phyloP scores from a whole-genome alignment of 2,888 invertebrate species.

The Cerastis rubricosa region DNA sequence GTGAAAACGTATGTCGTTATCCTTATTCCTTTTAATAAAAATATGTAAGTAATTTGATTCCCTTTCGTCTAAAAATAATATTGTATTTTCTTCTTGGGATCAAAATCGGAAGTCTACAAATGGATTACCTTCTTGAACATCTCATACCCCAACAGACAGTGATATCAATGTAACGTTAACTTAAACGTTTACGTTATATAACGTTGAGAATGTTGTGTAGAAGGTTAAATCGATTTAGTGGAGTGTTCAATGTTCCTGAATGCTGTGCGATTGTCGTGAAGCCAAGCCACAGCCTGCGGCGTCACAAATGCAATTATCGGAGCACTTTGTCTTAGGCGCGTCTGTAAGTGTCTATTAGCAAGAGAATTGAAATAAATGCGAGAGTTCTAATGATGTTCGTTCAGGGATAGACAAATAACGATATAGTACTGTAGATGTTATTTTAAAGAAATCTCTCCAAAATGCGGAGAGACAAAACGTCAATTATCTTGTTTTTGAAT shows the following conservation, averaged over 20 bases:
- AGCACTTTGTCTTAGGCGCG: conserved; percentile 80
- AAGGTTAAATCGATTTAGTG: conserved; percentile 37
- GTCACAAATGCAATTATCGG: conserved; percentile 81
- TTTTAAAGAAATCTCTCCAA: neutral
- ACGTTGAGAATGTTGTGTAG: conserved; percentile 6
- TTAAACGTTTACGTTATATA: conserved; percentile 8
- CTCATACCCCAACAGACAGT: neutral
- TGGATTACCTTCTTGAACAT: conserved; percentile 3
- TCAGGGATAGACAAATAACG: conserved; percentile 16
- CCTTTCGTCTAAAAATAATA: neutral
- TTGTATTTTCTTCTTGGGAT: conserved; percentile 11
- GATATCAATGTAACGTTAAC: conserved; percentile 5
- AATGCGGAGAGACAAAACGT: neutral
- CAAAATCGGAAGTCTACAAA: conserved; percentile 10
- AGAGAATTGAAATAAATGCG: conserved; percentile 58
- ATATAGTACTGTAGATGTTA: neutral
- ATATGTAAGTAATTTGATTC: neutral
- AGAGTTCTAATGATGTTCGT: conserved; percentile 22
- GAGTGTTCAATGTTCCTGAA: conserved; percentile 48
- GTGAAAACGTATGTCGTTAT: neutral
- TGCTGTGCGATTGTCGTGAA: conserved; percentile 46
- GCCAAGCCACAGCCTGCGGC: conserved; percentile 62
- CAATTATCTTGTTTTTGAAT: neutral
- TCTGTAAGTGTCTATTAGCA: conserved; percentile 75
- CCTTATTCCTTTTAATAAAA: conserved; percentile 10